These are phyloP conservation scores for Emydocephalus ijimae DNA, from an alignment of 2,113 vertebrate genomes.

Conservation along the genomic window DNA sequence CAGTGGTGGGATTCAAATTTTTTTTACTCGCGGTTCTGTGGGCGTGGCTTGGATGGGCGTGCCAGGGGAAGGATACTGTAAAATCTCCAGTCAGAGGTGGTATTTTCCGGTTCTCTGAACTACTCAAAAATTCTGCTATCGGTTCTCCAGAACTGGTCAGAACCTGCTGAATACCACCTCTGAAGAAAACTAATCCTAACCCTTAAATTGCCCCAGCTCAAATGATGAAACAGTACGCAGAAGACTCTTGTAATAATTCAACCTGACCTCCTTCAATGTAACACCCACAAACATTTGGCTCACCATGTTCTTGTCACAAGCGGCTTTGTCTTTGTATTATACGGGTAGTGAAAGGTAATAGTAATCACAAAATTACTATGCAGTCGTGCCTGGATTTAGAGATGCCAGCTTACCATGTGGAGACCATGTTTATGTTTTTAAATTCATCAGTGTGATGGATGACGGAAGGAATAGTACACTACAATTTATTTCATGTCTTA, in stretches of 20 bases:
- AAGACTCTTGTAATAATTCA: neutral
- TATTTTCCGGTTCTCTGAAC: too few species aligned
- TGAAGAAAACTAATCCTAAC: neutral
- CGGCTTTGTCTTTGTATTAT: conserved; percentile 25
- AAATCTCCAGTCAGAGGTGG: too few species aligned
- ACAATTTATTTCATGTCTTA: neutral
- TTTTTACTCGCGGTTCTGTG: too few species aligned
- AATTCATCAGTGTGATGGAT: neutral
- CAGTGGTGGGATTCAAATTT: neutral
- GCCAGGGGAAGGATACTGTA: too few species aligned
- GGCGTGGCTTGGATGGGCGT: too few species aligned
- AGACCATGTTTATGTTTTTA: neutral
- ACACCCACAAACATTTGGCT: neutral
- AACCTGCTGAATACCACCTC: too few species aligned
- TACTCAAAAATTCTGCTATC: too few species aligned
- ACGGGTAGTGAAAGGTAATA: conserved; percentile 39
- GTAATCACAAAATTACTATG: conserved; percentile 17
- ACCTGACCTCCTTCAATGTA: neutral
- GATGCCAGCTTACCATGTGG: neutral
- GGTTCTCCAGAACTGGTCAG: too few species aligned
- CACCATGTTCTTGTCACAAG: neutral
- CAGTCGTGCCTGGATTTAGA: neutral
- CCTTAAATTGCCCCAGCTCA: conserved; percentile 22
- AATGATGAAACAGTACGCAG: conserved; percentile 30
- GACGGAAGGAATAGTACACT: neutral